phyloP scores from a whole-genome alignment of 2,113 vertebrate genomes.

The Lonchura striata region DNA sequence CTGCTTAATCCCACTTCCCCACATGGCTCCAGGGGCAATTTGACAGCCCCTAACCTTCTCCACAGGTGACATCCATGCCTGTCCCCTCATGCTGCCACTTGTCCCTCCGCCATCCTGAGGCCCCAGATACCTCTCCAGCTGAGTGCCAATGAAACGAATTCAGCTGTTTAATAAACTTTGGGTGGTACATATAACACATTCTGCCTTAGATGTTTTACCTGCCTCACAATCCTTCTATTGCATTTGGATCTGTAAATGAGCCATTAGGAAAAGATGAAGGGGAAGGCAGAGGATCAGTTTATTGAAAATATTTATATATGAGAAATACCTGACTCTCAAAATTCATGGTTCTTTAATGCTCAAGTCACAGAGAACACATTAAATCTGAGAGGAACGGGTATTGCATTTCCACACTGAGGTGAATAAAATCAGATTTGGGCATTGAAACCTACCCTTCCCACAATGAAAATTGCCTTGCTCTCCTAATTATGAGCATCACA shows the following conservation, averaged over 20 bases:
- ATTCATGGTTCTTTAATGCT: constrained; percentile 11
- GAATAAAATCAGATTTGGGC: constrained; percentile 24
- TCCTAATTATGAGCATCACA: constrained; percentile 58
- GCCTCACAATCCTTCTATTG: not conserved
- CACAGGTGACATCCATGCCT: not conserved
- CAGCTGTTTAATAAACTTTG: not conserved
- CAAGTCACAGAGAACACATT: not conserved
- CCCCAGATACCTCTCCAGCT: not conserved
- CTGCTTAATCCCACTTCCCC: not conserved
- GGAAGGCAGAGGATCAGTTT: not conserved
- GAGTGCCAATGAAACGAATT: not conserved
- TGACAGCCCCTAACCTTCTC: not conserved
- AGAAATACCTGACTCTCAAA: constrained; percentile 38
- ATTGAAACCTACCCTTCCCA: not conserved
- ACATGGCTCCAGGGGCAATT: not conserved
- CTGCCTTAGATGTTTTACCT: not conserved
- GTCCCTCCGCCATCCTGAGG: rapidly evolving
- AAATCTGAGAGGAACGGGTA: constrained; percentile 2
- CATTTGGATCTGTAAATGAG: not conserved
- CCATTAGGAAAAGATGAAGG: not conserved
- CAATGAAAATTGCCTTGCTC: constrained; percentile 18
- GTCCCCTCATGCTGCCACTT: not conserved
- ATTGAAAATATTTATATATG: constrained; percentile 34
- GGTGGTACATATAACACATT: not conserved
- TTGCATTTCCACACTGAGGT: not conserved